phyloP scores from a whole-genome alignment of 2,113 vertebrate species.

The Grallaria varia region DNA sequence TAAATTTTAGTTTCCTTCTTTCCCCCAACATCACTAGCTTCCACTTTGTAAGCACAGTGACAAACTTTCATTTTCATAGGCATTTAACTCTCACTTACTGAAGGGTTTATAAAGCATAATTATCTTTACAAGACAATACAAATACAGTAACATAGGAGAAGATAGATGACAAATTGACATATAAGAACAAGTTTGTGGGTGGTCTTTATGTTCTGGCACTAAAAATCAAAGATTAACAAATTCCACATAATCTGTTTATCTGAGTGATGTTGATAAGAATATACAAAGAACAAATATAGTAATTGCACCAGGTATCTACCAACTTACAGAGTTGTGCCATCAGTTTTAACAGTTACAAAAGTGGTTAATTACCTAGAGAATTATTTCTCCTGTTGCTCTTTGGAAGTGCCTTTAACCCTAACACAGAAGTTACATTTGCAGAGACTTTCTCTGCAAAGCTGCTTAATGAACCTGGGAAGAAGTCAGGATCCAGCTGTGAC shows the following conservation, averaged over 20 bases:
- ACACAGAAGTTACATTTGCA: not conserved
- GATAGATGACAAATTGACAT: conserved; percentile 19
- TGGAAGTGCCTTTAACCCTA: not conserved
- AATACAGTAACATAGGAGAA: not conserved
- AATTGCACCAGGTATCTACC: not conserved
- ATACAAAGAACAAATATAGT: not conserved
- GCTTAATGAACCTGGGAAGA: not conserved
- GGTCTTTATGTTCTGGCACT: not conserved
- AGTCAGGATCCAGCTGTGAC: not conserved
- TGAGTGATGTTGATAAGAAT: not conserved
- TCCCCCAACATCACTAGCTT: not conserved
- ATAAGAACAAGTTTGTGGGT: not conserved
- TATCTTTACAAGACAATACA: conserved; percentile 23
- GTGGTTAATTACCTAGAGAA: not conserved
- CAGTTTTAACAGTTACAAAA: not conserved
- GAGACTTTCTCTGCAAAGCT: not conserved
- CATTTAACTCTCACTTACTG: conserved; percentile 25
- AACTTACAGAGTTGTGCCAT: not conserved
- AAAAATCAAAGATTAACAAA: not conserved
- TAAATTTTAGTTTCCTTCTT: not conserved
- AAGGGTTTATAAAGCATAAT: conserved; percentile 43
- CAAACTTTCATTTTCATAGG: not conserved
- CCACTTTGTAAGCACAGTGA: not conserved
- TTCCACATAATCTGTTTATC: not conserved
- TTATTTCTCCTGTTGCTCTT: not conserved